These are phyloP conservation scores for Myotis myotis DNA, from an alignment of 2,797 vertebrate genomes.

Conservation along the genomic window DNA sequence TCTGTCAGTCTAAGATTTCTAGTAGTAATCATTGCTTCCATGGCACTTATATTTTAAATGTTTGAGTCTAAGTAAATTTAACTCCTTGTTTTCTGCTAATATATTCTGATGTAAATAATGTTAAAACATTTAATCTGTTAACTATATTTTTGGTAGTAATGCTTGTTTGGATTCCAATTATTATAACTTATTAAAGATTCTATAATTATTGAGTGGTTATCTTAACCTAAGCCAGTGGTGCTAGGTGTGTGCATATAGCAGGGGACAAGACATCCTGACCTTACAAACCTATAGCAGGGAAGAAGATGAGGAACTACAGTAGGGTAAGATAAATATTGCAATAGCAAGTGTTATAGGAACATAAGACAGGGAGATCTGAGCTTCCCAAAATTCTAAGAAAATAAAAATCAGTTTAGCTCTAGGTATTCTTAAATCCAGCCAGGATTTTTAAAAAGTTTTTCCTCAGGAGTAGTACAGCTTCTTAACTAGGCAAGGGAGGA, in stretches of 20 bases:
- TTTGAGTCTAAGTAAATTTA: constrained; percentile 32
- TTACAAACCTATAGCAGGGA: neutral
- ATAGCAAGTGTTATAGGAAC: neutral
- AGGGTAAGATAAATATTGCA: neutral
- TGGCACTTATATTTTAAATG: constrained; percentile 31
- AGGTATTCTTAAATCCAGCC: neutral
- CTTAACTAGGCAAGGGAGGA: neutral
- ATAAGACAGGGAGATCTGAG: neutral
- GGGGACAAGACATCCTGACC: neutral
- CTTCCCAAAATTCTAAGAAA: constrained; percentile 24
- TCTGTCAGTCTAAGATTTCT: neutral
- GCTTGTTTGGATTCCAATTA: neutral
- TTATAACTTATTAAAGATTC: neutral
- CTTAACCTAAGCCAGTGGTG: neutral
- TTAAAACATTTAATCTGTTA: constrained; percentile 9
- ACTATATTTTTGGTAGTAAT: constrained; percentile 38
- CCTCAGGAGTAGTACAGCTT: neutral
- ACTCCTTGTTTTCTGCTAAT: constrained; percentile 27
- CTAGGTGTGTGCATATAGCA: neutral
- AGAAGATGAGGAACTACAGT: constrained; percentile 33
- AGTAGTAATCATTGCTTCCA: neutral
- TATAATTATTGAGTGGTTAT: neutral
- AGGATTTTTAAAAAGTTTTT: neutral
- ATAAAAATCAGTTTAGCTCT: constrained; percentile 36
- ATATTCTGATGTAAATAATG: constrained; percentile 38